Conservation (phyloP, 2,797 vertebrate species). For the Helarctos malayanus region DNA sequence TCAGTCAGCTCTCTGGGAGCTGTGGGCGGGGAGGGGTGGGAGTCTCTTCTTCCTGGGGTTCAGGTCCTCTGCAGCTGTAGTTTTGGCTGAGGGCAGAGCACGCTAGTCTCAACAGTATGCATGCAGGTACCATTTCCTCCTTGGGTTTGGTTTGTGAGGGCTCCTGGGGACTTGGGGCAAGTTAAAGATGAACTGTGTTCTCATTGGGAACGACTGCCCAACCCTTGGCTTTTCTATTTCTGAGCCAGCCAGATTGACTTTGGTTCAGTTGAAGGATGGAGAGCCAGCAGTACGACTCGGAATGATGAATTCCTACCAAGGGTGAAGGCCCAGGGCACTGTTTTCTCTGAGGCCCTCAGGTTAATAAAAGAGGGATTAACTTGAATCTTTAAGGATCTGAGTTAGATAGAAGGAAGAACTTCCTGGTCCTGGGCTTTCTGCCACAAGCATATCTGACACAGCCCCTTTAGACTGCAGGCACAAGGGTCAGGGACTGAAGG, state of each 20-base stretch:
- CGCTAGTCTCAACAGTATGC: background rate
- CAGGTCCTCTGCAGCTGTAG: background rate
- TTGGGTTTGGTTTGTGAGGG: slow-evolving; percentile 13
- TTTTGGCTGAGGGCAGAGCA: background rate
- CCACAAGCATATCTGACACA: background rate
- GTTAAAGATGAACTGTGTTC: slow-evolving; percentile 52
- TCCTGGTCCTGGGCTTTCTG: background rate
- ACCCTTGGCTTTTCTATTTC: background rate
- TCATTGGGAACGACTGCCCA: slow-evolving; percentile 31
- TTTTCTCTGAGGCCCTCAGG: background rate
- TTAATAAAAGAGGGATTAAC: slow-evolving; percentile 12
- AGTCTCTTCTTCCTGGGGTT: background rate
- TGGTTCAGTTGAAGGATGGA: background rate
- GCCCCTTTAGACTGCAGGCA: background rate
- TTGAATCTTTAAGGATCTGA: background rate
- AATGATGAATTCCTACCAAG: slow-evolving; percentile 35
- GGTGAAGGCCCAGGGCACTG: background rate
- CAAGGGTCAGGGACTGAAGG: background rate
- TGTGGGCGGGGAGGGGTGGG: background rate
- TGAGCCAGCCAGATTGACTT: slow-evolving; percentile 52
- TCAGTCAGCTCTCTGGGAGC: background rate
- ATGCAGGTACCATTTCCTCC: background rate
- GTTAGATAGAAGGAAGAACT: slow-evolving; percentile 61
- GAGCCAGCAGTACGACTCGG: background rate
- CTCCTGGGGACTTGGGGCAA: background rate